These are phyloP conservation scores for Pristionchus entomophagus DNA, from an alignment of 2,888 invertebrate genomes.

Conservation along the genomic window DNA sequence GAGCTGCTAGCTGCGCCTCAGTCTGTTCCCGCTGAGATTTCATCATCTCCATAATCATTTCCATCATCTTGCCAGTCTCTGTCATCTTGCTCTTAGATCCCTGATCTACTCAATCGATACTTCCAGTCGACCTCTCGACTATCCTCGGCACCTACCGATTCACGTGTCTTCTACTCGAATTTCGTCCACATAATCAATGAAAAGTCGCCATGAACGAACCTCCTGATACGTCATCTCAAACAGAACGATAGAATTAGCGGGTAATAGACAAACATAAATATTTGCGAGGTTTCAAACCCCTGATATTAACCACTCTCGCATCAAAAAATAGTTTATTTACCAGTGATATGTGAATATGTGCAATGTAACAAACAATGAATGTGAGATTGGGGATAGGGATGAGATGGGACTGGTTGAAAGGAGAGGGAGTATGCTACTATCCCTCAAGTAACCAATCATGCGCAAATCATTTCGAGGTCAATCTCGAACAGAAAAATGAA, in stretches of 20 bases:
- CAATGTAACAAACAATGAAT: neutral
- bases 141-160: too few relatives aligned
- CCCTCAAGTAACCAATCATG: neutral
- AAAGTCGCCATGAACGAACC: slow-evolving; percentile 11
- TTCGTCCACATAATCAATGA: slow-evolving; percentile 37
- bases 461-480: neutral
- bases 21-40: too few relatives aligned
- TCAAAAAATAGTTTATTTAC: neutral
- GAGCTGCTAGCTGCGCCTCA: too few relatives aligned
- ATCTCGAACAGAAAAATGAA: neutral
- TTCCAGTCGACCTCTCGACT: too few relatives aligned
- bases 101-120: too few relatives aligned
- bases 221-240: neutral
- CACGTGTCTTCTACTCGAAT: too few relatives aligned
- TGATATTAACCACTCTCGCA: neutral
- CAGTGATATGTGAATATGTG: neutral
- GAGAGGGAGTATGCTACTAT: neutral
- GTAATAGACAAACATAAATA: neutral
- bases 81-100: too few relatives aligned
- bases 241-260: neutral
- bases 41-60: too few relatives aligned
- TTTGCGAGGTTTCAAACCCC: neutral
- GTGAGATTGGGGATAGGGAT: neutral
- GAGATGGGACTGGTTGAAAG: neutral
- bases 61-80: too few relatives aligned